Conservation (phyloP, 2,797 vertebrate species). For the Sebastes minor region DNA sequence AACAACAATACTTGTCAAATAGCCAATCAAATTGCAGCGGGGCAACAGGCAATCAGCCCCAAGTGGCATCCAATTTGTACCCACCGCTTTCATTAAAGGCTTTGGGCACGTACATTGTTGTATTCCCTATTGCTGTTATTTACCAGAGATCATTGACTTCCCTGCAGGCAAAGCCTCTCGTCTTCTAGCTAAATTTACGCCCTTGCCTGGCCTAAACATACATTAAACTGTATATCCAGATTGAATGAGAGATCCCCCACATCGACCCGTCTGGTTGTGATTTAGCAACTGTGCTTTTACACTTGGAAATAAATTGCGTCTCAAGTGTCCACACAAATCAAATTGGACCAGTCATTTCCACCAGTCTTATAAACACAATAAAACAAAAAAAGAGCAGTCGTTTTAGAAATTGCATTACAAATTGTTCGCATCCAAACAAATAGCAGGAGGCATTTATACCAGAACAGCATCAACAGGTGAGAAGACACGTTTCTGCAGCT, state of each 20-base stretch:
- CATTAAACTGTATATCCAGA: neutral
- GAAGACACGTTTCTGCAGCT: no score
- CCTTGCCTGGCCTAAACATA: neutral
- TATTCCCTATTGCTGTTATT: neutral
- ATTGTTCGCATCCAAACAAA: neutral
- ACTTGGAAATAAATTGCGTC: slow-evolving; percentile 23
- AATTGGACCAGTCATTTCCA: slow-evolving; percentile 11
- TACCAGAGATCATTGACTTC: neutral
- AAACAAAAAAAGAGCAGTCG: neutral
- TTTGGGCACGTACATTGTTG: no score
- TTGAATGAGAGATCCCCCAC: neutral
- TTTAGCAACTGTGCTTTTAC: slow-evolving; percentile 22
- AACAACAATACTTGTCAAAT: neutral
- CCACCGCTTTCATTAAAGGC: no score
- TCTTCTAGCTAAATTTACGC: neutral
- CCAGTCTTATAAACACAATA: neutral
- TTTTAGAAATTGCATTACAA: neutral
- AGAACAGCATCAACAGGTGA: no score
- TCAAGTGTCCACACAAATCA: slow-evolving; percentile 36
- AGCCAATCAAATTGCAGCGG: no score
- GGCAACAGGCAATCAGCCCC: no score
- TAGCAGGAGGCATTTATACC: neutral
- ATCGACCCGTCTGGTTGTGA: neutral
- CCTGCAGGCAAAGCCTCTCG: neutral
- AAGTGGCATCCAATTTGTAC: no score